Base-by-base conservation (phyloP, 2,797 vertebrate genomes). In the Poeciliopsis infans region DNA sequence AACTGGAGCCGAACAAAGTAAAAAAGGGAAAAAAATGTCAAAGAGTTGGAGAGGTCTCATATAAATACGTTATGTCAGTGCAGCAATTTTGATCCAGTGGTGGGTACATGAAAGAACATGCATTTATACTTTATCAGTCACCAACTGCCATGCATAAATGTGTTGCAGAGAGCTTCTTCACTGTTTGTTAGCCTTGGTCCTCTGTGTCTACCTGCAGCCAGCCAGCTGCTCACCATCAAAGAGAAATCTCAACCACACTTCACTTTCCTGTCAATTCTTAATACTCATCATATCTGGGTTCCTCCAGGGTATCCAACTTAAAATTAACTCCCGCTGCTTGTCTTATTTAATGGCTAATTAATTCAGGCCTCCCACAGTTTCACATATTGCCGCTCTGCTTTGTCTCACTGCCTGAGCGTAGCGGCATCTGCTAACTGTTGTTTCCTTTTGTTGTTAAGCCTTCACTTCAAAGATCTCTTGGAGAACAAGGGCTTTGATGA, bases 341-440 rank as follows among this genome's bases (percentile, higher is more conserved):
- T 82, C 64, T 68, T 82, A 78, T 70, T 36, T 49, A 81, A 75
- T 49, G 33, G 55, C 76, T 87, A 79, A 89, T 89, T 86, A 80
- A 86, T 82, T 81, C 59, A 72, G 83, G 75, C 77, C 70, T 66
- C 85, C 84, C 72, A 45, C 78, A 72, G 84, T 69, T 82, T 87
- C 78, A 59, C 79, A 78, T 77, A 55, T 59, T 85, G 81, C 43
- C 36, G 33, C 68, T 49, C 69, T 59, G 72, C 46, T 70, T 79
- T 77, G 76, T 70, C 68, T 81, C n/a, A 7, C 31, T 61, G 55
- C 53, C 64, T 47, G 70, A 83, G 77, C 47, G 2, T 15, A 53
- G 79, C 55, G 77, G 75, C 61, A 79, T 80, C 78, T 79, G 51
- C 59, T 55, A 64, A 59, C 53, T 10, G 16, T 46, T 3, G 49